Evolutionary conservation across 53 echinoderm and acorn worm genomes (phyloP), one percentile per base, ranked within the genome.

Genomic region (Arbacia lixula): DNA sequence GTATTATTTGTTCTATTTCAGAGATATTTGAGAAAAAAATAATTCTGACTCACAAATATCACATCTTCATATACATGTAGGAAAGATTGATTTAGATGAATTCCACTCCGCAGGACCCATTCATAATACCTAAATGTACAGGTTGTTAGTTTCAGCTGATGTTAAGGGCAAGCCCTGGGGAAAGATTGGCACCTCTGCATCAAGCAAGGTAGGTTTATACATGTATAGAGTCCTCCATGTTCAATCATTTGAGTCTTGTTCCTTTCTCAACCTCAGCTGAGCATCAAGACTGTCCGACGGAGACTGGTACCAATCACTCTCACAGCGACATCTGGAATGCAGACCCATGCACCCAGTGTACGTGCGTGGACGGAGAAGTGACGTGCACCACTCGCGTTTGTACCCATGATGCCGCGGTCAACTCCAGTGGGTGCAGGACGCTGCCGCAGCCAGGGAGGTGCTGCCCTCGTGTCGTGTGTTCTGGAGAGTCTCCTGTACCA

Each of bases 331-430:
- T 66, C 0, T 87, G 87, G 87, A 50, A 54, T 27, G 34, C 32
- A 31, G 80, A 80, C 21, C 26, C 29, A 1, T 87, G 87, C 52
- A 87, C 87, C 36, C 78, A 66, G 34, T 87, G 87, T 21, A 53
- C 16, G 11, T 87, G 87, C 34, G 24, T 27, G 10, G 53, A 79
- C 80, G 87, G 80, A 36, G 33, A 32, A 49, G 42, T 42, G 64
- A 67, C 38, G 5, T 87, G 87, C 80, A 68, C 66, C 24, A 41
- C 36, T 27, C 40, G 33, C 6, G 53, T 52, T 37, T 87, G 87
- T 25, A 42, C 25, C 36, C 42, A 20, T n/a, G 36, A 31, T 25
- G 87, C 38, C 17, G 19, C 57, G 8, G 33, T 21, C 38, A 60
- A 60, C 14, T 34, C 39, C 12, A 36, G 27, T 16, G 26, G 58